Evolutionary conservation across 2,888 invertebrate species (phyloP).

Genomic region (Sericinus montela): DNA sequence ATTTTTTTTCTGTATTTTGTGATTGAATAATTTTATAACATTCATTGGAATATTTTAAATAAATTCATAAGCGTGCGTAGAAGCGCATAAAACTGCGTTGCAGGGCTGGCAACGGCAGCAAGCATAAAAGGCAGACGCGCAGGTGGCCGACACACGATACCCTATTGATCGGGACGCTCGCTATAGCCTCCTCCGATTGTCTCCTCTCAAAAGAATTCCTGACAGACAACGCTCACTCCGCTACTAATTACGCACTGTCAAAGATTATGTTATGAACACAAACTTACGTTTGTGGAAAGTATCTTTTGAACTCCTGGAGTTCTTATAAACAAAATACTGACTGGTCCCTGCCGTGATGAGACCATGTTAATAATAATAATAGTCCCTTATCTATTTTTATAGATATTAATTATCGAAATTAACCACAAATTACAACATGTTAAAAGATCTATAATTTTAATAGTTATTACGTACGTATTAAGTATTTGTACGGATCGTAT

Average conservation of each 20-base stretch:
- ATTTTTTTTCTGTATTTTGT: too few relatives aligned
- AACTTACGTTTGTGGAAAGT: neutral
- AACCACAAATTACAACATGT: too few relatives aligned
- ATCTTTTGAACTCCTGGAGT: slow-evolving; percentile 1
- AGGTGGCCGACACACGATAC: slow-evolving; percentile 77
- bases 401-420: too few relatives aligned
- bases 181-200: slow-evolving; percentile 60
- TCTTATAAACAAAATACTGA: neutral
- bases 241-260: slow-evolving; percentile 67
- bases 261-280: slow-evolving; percentile 35
- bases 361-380: too few relatives aligned
- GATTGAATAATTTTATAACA: too few relatives aligned
- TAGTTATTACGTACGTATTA: too few relatives aligned
- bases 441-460: too few relatives aligned
- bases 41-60: neutral
- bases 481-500: too few relatives aligned
- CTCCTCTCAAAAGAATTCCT: slow-evolving; percentile 72
- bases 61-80: slow-evolving; percentile 25
- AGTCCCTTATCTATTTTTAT: too few relatives aligned
- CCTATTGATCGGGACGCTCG: slow-evolving; percentile 59
- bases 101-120: slow-evolving; percentile 22
- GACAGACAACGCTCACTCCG: slow-evolving; percentile 67
- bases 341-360: too few relatives aligned
- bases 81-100: slow-evolving; percentile 25
- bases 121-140: slow-evolving; percentile 45